These are phyloP conservation scores for Agrilus planipennis DNA, from an alignment of 1,140 invertebrate species.

Conservation along the genomic window DNA sequence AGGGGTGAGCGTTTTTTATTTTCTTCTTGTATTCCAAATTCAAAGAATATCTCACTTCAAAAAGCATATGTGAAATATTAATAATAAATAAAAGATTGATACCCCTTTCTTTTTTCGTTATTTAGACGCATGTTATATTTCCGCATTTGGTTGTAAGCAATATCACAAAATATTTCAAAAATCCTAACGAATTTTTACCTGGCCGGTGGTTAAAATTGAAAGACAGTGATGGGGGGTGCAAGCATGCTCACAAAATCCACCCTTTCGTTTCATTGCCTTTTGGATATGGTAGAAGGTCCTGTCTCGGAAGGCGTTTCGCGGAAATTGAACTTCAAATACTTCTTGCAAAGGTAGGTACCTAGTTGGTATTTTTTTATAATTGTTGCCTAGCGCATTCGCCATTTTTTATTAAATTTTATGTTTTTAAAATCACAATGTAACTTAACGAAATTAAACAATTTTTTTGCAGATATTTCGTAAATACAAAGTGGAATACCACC, in stretches of 20 bases:
- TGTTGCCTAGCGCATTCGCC: too few species aligned
- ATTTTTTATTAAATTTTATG: too few species aligned
- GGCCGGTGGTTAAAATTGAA: conserved; percentile 59
- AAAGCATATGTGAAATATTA: too few species aligned
- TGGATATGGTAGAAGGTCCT: conserved; percentile 71
- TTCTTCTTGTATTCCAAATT: too few species aligned
- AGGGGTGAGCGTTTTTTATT: too few species aligned
- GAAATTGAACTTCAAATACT: conserved; percentile 67
- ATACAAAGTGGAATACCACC: conserved; percentile 50
- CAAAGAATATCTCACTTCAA: too few species aligned
- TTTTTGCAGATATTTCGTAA: conserved; percentile 58
- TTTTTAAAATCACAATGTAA: too few species aligned
- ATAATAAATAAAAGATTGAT: too few species aligned
- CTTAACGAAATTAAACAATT: too few species aligned
- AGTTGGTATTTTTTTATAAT: too few species aligned
- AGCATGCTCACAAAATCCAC: conserved; percentile 36
- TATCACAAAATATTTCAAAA: conserved; percentile 55
- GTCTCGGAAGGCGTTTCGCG: conserved; percentile 67
- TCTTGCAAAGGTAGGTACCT: conserved; percentile 46
- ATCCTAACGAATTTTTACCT: conserved; percentile 54
- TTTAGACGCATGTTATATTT: conserved; percentile 69
- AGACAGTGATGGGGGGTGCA: conserved; percentile 17
- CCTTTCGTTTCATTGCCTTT: conserved; percentile 71
- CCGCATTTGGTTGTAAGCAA: conserved; percentile 72
- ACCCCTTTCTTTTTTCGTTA: too few species aligned